phyloP scores from a whole-genome alignment of 2,888 invertebrate species.

The Drosophila testacea region DNA sequence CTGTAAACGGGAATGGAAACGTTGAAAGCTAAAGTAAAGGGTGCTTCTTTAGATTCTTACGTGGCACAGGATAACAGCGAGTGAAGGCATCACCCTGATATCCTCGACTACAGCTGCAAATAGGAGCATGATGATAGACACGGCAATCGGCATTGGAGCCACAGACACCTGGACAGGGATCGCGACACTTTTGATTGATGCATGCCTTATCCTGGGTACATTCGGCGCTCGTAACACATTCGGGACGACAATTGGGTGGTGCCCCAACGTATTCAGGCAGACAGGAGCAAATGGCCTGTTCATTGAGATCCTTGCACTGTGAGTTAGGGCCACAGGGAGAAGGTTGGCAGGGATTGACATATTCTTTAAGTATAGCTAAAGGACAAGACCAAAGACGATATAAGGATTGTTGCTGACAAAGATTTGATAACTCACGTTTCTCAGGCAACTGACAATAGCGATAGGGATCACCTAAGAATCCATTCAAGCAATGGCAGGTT shows the following conservation, averaged over 20 bases:
- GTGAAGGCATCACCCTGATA: constrained; percentile 92
- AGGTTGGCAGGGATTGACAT: constrained; percentile 87
- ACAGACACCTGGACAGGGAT: constrained; percentile 88
- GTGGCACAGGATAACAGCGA: constrained; percentile 86
- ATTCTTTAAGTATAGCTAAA: constrained; percentile 80
- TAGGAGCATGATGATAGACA: constrained; percentile 91
- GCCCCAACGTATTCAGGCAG: constrained; percentile 87
- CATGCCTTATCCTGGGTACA: constrained; percentile 88
- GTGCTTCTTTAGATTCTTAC: constrained; percentile 71
- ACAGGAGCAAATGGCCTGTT: constrained; percentile 88
- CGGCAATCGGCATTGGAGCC: constrained; percentile 89
- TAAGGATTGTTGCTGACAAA: background rate
- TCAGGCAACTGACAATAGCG: constrained; percentile 87
- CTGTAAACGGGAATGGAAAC: constrained; percentile 31
- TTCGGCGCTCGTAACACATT: constrained; percentile 89
- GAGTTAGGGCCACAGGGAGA: constrained; percentile 89
- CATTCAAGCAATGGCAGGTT: constrained; percentile 88
- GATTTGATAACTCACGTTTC: constrained; percentile 86
- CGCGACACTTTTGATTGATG: constrained; percentile 88
- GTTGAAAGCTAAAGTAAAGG: background rate
- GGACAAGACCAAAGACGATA: constrained; percentile 4
- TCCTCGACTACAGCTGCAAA: constrained; percentile 89
- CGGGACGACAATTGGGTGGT: constrained; percentile 89
- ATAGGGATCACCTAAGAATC: constrained; percentile 92
- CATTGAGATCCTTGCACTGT: constrained; percentile 87